Base-by-base conservation (phyloP, 1,140 invertebrate species). In the Scylla paramamosain region DNA sequence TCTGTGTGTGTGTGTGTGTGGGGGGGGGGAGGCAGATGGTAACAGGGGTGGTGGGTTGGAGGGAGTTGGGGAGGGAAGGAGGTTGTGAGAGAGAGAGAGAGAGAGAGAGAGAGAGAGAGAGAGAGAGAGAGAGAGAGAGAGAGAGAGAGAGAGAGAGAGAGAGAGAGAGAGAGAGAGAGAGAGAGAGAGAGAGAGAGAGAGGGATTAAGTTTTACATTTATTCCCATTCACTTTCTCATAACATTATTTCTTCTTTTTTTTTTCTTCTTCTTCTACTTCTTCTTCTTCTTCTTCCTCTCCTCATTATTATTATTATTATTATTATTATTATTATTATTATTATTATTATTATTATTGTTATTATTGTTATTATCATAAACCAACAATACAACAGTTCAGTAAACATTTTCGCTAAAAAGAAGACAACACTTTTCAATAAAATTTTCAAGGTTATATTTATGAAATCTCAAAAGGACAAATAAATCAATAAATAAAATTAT, bases 401-500 rank as follows among this genome's bases (percentile, higher is more conserved):
- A n/a, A n/a, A n/a, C n/a, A n/a, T n/a, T n/a, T n/a, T n/a, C n/a
- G n/a, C n/a, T n/a, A n/a, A n/a, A n/a, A n/a, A n/a, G n/a, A n/a
- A n/a, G n/a, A n/a, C n/a, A n/a, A n/a, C n/a, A n/a, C n/a, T n/a
- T n/a, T n/a, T n/a, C n/a, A n/a, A n/a, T n/a, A n/a, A n/a, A n/a
- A n/a, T n/a, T 39, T 39, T 39, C 39, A 39, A 39, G 1, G 39
- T 39, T 39, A 39, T 39, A 1, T 39, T 39, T 39, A 39, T 6
- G 39, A 39, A 39, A n/a, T n/a, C n/a, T n/a, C n/a, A n/a, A 39
- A 39, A 2, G 39, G 1, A 6, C 39, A 39, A 39, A 39, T 39
- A 39, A 39, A 39, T 6, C 1, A 39, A 59, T 91, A 91, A 91
- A 48, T 59, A 91, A 91, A 92, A 77, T 82, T 83, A 59, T 92